These are phyloP conservation scores for Micrasema minimum DNA, from an alignment of 1,140 invertebrate species.

Conservation along the genomic window DNA sequence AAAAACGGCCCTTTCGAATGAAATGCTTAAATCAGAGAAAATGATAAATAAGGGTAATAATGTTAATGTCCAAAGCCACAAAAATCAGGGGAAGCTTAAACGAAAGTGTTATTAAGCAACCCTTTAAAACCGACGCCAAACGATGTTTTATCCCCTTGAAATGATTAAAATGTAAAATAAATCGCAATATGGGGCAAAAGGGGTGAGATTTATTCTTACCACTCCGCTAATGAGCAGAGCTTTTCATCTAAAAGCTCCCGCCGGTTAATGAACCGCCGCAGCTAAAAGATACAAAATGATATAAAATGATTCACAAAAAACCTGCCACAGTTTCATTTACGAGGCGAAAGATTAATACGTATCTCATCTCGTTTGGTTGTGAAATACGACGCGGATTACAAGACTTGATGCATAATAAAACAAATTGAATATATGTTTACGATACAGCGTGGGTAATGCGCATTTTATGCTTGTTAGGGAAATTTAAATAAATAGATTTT, in stretches of 20 bases:
- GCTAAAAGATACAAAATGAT: conserved; percentile 1
- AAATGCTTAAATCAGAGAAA: no score
- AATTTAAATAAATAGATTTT: no score
- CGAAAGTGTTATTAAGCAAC: background rate
- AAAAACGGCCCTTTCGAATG: no score
- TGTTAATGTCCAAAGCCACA: background rate
- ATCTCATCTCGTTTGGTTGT: no score
- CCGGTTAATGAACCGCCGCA: conserved; percentile 10
- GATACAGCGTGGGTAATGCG: background rate
- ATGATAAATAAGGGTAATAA: no score
- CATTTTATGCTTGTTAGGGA: background rate
- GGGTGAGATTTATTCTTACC: background rate
- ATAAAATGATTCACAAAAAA: background rate
- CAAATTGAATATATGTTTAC: no score
- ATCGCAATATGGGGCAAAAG: conserved; percentile 4
- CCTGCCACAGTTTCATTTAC: background rate
- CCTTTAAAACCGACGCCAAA: background rate
- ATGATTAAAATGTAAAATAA: conserved; percentile 26
- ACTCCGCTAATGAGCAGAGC: conserved; percentile 20
- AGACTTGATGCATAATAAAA: no score
- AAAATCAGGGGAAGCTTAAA: background rate
- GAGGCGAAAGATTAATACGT: no score
- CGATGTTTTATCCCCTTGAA: conserved; percentile 5
- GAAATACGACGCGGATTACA: no score
- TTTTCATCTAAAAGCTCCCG: conserved; percentile 6